These are phyloP conservation scores for Botrylloides violaceus DNA, from an alignment of 23 tunicate genomes.

Conservation along the genomic window DNA sequence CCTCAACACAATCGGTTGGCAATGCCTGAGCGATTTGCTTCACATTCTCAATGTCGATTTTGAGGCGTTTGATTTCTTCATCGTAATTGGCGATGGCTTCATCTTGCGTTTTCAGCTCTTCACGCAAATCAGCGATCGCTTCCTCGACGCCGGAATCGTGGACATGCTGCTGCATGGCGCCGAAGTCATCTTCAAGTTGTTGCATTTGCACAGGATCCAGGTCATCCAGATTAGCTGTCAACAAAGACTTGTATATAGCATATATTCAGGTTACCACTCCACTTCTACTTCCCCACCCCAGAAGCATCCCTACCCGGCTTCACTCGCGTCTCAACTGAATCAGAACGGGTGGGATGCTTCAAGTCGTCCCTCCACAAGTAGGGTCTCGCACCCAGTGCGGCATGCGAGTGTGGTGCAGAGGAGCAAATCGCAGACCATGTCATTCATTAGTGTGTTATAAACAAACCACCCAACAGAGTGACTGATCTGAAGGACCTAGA, in stretches of 20 bases:
- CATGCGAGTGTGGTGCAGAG: too few relatives aligned
- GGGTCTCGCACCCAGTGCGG: too few relatives aligned
- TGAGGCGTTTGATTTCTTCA: slow-evolving; percentile 29
- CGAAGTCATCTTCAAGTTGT: slow-evolving; percentile 26
- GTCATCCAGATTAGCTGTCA: slow-evolving; percentile 30
- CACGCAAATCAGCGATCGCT: slow-evolving; percentile 17
- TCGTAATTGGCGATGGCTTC: slow-evolving; percentile 32
- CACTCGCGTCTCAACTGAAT: too few relatives aligned
- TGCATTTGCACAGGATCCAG: slow-evolving; percentile 34
- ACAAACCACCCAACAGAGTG: too few relatives aligned
- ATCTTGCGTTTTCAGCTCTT: slow-evolving; percentile 29
- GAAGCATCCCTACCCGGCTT: too few relatives aligned
- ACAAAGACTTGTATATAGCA: not conserved
- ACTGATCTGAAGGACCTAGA: too few relatives aligned
- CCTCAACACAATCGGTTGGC: slow-evolving; percentile 45
- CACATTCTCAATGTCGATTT: slow-evolving; percentile 52
- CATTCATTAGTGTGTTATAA: too few relatives aligned
- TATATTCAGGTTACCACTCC: too few relatives aligned
- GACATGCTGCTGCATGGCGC: slow-evolving; percentile 22
- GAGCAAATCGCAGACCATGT: too few relatives aligned
- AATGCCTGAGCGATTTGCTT: slow-evolving; percentile 38
- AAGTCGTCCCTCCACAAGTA: too few relatives aligned
- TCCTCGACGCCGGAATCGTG: slow-evolving; percentile 30
- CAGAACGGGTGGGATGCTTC: too few relatives aligned
- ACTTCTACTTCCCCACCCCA: too few relatives aligned